Conservation (phyloP, 1,140 invertebrate genomes). For the Drusus annulatus region DNA sequence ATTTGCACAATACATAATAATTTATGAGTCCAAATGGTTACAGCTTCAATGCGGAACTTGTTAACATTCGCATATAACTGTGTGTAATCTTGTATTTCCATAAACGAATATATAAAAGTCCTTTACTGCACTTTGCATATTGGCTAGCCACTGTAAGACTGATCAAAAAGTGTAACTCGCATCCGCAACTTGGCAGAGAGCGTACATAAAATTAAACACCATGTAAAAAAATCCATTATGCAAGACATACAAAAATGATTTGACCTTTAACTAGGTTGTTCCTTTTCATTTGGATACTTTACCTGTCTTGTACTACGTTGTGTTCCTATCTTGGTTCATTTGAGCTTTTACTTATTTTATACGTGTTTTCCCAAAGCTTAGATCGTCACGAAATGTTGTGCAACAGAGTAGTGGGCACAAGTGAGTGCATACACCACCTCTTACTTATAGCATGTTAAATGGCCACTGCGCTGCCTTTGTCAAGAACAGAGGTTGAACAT, state of each 20-base stretch:
- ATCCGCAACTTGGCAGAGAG: neutral
- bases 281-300: neutral
- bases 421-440: too few species aligned
- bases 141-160: neutral
- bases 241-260: too few species aligned
- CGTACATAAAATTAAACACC: too few species aligned
- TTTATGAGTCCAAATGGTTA: slow-evolving; percentile 3
- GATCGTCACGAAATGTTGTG: slow-evolving; percentile 23
- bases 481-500: neutral
- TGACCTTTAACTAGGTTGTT: neutral
- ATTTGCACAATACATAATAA: slow-evolving; percentile 22
- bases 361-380: slow-evolving; percentile 1
- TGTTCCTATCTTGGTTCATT: neutral
- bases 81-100: slow-evolving; percentile 24
- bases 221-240: too few species aligned
- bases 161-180: neutral
- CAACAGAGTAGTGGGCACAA: neutral
- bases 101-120: slow-evolving; percentile 3
- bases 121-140: slow-evolving; percentile 5
- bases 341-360: neutral
- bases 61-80: slow-evolving; percentile 1
- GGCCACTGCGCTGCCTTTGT: neutral
- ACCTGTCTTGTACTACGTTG: neutral
- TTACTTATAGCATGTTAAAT: neutral
- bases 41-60: slow-evolving; percentile 23